phyloP scores from a whole-genome alignment of 2,113 vertebrate genomes.

The Fukomys damarensis region DNA sequence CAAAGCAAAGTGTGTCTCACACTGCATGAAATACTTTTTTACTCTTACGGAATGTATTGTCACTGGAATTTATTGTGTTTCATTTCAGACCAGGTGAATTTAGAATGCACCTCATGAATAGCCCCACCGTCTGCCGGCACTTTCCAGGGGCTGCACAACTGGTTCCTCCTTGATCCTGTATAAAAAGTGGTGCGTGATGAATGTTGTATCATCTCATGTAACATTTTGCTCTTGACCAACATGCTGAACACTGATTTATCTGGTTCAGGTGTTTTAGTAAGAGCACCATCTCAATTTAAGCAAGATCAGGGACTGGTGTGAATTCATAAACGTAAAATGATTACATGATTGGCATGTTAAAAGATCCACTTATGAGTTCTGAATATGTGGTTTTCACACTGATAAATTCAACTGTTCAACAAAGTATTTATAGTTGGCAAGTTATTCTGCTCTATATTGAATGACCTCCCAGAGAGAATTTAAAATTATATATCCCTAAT shows the following conservation, averaged over 20 bases:
- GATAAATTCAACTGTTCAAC: not conserved
- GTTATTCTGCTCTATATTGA: not conserved
- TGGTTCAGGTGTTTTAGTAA: slow-evolving; percentile 59
- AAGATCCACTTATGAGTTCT: not conserved
- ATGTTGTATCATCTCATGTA: slow-evolving; percentile 44
- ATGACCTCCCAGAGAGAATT: not conserved
- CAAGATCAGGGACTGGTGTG: not conserved
- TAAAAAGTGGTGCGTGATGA: slow-evolving; percentile 78
- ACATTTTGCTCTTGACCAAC: slow-evolving; percentile 18
- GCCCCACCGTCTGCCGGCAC: slow-evolving; percentile 82
- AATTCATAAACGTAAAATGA: slow-evolving; percentile 17
- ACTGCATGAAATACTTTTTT: not conserved
- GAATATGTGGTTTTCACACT: not conserved
- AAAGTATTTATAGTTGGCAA: not conserved
- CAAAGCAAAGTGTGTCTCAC: not conserved
- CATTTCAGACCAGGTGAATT: slow-evolving; percentile 84
- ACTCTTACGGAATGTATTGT: not conserved
- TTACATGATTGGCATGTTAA: not conserved
- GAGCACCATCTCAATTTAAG: not conserved
- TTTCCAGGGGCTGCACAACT: slow-evolving; percentile 84
- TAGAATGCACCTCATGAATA: slow-evolving; percentile 86
- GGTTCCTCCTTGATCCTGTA: slow-evolving; percentile 88
- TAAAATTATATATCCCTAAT: not conserved
- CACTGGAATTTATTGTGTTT: slow-evolving; percentile 59
- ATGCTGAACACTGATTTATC: slow-evolving; percentile 28